Percentiles rank a stretch among this genome's conserved stretches.
Evolutionary conservation across 2,888 invertebrate genomes (phyloP).

Genomic region (Xanthia icteritia): DNA sequence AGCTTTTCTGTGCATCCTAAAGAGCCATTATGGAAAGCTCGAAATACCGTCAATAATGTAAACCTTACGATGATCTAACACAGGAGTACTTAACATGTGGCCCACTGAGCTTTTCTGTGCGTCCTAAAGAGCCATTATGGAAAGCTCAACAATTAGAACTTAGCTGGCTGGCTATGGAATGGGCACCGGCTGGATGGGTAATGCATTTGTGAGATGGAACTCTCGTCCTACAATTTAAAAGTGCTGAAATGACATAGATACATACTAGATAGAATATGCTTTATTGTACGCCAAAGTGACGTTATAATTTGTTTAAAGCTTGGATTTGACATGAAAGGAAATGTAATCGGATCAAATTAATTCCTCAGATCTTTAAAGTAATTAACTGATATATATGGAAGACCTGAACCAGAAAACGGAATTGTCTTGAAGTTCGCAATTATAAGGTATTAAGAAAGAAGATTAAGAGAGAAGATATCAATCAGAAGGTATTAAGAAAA

Average conservation of each 20-base stretch:
- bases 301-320: background rate
- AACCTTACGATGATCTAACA: background rate
- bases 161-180: slow-evolving; percentile 12
- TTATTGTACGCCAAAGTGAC: too few species aligned
- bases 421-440: background rate
- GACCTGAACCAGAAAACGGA: background rate
- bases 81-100: background rate
- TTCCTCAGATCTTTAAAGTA: background rate
- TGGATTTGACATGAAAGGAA: background rate
- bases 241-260: background rate
- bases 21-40: slow-evolving; percentile 8
- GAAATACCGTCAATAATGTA: slow-evolving; percentile 16
- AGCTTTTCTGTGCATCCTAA: background rate
- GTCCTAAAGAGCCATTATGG: slow-evolving; percentile 4
- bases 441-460: background rate
- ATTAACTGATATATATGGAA: background rate
- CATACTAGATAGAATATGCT: too few species aligned
- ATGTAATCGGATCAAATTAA: background rate
- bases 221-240: slow-evolving; percentile 1
- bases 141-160: slow-evolving; percentile 31
- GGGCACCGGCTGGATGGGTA: background rate
- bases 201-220: slow-evolving; percentile 10
- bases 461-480: too few species aligned
- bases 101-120: background rate
- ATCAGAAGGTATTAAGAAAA: background rate